Base-by-base conservation (phyloP, 1,140 invertebrate species). In the Drosophila sechellia region DNA sequence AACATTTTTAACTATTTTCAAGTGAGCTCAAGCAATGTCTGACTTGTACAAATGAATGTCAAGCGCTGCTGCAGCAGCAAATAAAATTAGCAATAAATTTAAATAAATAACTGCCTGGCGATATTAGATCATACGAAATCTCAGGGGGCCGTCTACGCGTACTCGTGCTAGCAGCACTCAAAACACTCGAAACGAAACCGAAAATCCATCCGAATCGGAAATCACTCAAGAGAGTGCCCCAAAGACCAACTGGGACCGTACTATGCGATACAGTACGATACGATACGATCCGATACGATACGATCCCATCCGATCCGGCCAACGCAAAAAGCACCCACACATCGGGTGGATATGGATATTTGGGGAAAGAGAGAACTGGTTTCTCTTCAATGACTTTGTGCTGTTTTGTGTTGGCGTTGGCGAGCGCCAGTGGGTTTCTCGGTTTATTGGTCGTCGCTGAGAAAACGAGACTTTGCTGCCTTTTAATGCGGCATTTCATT, bases 61-160 rank as follows among this genome's bases (percentile, higher is more conserved):
- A 87, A 83, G 73, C 57, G 60, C 71, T 63, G 56, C 66, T 72
- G 60, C 64, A 34, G 39, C 37, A 58, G 53, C 81, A 84, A 84
- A 89, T 84, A 89, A 86, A 90, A 84, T 89, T 80, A 63, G 73
- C 78, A 89, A 89, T 89, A 89, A 89, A 89, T 89, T 89, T 89
- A 89, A 87, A 87, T 89, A 87, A 87, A 89, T 89, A 89, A 85
- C 72, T 87, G 84, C 72, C 77, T 78, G 72, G 65, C 85, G 76
- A 77, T 80, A 89, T 89, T 89, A 89, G 85, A 89, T 89, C 84
- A 89, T 84, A 66, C 45, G n/a, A 81, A 85, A 83, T 84, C 81
- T 87, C 78, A 42, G 78, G 58, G 58, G 49, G 43, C 58, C 27
- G 5, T 35, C 34, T 8, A 13, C 46, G 56, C 49, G 2, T 17